Conservation (phyloP, 2,888 invertebrate genomes). For the Folsomia manolachei region DNA sequence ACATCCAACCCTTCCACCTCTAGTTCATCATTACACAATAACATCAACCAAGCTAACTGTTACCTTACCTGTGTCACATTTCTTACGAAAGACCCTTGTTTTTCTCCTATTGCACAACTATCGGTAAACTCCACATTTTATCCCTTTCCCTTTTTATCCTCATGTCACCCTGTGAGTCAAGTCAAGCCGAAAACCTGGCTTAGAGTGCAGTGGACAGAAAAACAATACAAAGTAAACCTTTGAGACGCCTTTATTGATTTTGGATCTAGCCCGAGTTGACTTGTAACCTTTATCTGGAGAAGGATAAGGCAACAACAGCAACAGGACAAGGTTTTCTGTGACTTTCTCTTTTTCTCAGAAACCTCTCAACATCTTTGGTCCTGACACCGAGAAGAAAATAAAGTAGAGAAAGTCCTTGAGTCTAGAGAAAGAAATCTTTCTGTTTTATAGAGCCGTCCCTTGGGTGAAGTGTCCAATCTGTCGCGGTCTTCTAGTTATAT, state of each 20-base stretch:
- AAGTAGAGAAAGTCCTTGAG: neutral
- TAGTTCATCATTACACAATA: no score
- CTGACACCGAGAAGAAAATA: neutral
- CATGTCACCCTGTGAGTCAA: no score
- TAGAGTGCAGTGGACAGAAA: neutral
- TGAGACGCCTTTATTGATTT: neutral
- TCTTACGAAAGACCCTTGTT: no score
- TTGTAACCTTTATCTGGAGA: neutral
- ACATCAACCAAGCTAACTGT: no score
- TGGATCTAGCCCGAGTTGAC: neutral
- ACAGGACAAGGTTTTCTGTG: no score
- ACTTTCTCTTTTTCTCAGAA: neutral
- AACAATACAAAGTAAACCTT: neutral
- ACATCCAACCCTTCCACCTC: no score
- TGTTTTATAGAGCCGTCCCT: neutral
- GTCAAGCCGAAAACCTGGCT: neutral
- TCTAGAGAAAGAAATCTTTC: neutral
- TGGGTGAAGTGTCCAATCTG: neutral
- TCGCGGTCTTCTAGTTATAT: neutral
- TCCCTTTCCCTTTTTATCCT: no score
- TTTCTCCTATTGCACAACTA: no score
- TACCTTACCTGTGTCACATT: no score
- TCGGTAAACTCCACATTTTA: no score
- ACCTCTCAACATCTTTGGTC: no score
- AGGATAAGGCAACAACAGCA: neutral